phyloP scores from a whole-genome alignment of 2,797 vertebrate species.

The Pseudopleuronectes americanus region DNA sequence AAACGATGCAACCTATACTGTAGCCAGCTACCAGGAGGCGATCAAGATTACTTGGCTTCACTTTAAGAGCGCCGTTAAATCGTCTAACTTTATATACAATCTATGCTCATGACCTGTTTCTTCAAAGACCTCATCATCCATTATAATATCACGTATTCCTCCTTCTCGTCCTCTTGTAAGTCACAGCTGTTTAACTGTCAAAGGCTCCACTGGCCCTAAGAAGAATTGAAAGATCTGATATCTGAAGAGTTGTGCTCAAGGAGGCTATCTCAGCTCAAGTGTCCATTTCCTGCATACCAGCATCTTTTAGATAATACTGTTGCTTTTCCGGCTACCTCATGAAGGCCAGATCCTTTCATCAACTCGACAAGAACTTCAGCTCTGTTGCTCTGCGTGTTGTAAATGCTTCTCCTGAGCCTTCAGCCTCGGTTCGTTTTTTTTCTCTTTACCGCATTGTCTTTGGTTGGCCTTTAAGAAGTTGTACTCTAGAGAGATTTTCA shows the following conservation, averaged over 20 bases:
- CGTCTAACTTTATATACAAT: no score
- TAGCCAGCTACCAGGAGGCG: no score
- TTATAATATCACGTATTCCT: slow-evolving; percentile 17
- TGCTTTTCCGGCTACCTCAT: slow-evolving; percentile 39
- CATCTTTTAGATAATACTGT: slow-evolving; percentile 38
- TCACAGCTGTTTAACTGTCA: slow-evolving; percentile 21
- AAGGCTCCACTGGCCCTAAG: slow-evolving; percentile 30
- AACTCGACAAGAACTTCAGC: slow-evolving; percentile 25
- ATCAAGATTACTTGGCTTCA: no score
- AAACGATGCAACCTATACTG: no score
- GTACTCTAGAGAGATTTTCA: slow-evolving; percentile 21
- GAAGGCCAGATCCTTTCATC: slow-evolving; percentile 27
- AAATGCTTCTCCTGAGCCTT: slow-evolving; percentile 22
- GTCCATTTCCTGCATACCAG: slow-evolving; percentile 58
- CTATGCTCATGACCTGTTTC: neutral
- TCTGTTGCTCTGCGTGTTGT: slow-evolving; percentile 26
- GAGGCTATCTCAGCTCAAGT: slow-evolving; percentile 41
- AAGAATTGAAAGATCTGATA: slow-evolving; percentile 55
- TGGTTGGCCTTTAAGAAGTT: slow-evolving; percentile 8
- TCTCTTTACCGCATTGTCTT: neutral
- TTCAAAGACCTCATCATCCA: neutral
- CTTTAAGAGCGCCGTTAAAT: no score
- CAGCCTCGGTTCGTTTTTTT: slow-evolving; percentile 22
- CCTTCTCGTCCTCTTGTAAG: slow-evolving; percentile 5
- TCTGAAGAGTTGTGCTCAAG: slow-evolving; percentile 29